Conservation (phyloP, 2,113 vertebrate species). For the Ibidorhyncha struthersii region DNA sequence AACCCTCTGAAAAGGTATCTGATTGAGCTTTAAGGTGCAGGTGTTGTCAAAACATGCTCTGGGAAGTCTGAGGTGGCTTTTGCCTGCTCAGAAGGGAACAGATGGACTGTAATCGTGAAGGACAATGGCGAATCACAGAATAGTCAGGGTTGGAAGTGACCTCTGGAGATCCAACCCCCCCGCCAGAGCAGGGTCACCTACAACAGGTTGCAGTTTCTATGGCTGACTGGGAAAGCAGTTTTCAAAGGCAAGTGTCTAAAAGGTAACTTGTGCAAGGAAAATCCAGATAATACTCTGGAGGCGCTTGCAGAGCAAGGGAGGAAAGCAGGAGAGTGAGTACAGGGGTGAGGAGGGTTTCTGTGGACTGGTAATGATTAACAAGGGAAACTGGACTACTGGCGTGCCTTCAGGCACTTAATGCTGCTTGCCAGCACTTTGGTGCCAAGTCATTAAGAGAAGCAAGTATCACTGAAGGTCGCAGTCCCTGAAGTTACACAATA, state of each 20-base stretch:
- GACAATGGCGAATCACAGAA: not conserved
- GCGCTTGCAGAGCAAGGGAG: accelerated
- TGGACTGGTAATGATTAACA: not conserved
- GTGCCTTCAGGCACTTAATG: not conserved
- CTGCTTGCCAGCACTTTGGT: not conserved
- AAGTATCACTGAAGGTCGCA: not conserved
- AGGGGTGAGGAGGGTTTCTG: not conserved
- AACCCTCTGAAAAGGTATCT: not conserved
- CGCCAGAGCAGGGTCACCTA: too few species aligned
- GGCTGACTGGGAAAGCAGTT: not conserved
- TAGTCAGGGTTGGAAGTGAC: too few species aligned
- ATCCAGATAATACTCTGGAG: not conserved
- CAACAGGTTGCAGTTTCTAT: not conserved
- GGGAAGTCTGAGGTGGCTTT: not conserved
- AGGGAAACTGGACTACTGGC: not conserved
- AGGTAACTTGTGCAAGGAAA: not conserved
- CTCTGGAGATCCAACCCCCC: too few species aligned
- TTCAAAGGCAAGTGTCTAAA: not conserved
- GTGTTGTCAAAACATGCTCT: not conserved
- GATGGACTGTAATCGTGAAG: not conserved
- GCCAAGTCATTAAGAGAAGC: not conserved
- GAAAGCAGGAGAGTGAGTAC: not conserved
- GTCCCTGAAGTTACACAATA: not conserved
- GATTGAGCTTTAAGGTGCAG: not conserved
- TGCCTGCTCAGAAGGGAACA: not conserved